Base-by-base conservation (phyloP, 2,797 vertebrate genomes). In the Lutjanus campechanus region DNA sequence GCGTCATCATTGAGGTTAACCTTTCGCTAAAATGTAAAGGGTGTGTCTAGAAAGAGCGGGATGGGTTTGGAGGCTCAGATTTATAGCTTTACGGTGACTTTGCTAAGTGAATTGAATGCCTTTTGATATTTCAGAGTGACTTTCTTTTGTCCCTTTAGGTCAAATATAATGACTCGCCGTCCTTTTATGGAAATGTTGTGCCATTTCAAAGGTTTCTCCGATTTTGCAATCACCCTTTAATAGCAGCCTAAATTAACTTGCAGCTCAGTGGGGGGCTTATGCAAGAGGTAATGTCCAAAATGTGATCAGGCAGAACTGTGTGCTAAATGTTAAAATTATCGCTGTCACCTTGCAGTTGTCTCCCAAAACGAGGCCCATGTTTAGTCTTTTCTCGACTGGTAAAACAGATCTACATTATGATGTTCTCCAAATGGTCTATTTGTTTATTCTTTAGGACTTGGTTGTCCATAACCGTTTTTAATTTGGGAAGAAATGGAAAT, bases 11-110 rank as follows among this genome's bases (percentile, higher is more conserved):
- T 76, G 71, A 83, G 80, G 83, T 92, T 93, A 94, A 95, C 93
- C 88, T 95, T 95, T 93, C 88, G 86, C 88, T 84, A 85, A 94
- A 93, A 92, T 92, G 86, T 85, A 87, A 93, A 94, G 93, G 90
- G 92, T 92, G 94, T 94, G 92, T 94, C 89, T 91, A 86, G 64
- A 80, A 83, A 84, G 73, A 89, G 82, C 72, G 51, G 75, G 84
- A 69, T 82, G 82, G 77, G 73, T 89, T 90, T 76, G 65, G 66
- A 70, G 73, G 66, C 55, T 77, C 54, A 43, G 50, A 85, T 91
- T 92, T 87, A 80, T 65, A 74, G 76, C 88, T 87, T 89, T 88
- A 69, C 36, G 17, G 64, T 69, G 77, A 81, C 88, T 89, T 89
- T 76, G 22, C 81, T 78, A 76, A 87, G 76, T 77, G 70, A 79